Base-by-base conservation (phyloP, 37 sponge, comb jelly and placozoan genomes). In the Geodia barretti region DNA sequence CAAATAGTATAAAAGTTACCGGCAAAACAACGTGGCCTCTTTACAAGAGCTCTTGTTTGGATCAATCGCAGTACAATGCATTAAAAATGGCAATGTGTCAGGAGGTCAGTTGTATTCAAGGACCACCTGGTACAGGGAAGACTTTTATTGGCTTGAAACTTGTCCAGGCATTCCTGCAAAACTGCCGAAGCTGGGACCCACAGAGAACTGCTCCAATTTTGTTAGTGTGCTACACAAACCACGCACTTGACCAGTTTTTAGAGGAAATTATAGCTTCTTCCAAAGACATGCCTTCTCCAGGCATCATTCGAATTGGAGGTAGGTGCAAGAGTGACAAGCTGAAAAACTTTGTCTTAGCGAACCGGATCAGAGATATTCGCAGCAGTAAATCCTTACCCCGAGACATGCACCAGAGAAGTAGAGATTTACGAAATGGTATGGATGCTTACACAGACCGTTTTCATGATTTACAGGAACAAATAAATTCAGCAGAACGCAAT, bases 51-150 rank as follows among this genome's bases (percentile, higher is more conserved):
- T 82, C 91, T n/a, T 14, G 61, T 30, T 54, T 96, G 41, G 96
- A 96, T 60, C 5, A 39, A 4, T 90, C 91, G 0, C 96, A 96
- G 80, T 66, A 82, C 1, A 36, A 61, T 31, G 96, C 96, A 39
- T 28, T 96, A 34, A 41, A 73, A 39, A 70, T 75, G 68, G 94
- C 96, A 25, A 74, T 96, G 29, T 72, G 80, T 38, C 86, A 91
- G 61, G 91, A 90, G 54, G 21, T 96, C 17, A 79, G 91, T 31
- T 68, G 95, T 4, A 95, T 97, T 28, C 97, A 97, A 73, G 97
- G 97, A 23, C 97, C 97, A 19, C 97, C 97, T 21, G 97, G 97
- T 25, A 97, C 95, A 31, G 97, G 97, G 1, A 97, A 97, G 82
- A 94, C 97, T 17, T 89, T 74, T 62, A 84, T 97, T 73, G 98